These are phyloP conservation scores for Atta colombica DNA, from an alignment of 1,140 invertebrate genomes.

Conservation along the genomic window DNA sequence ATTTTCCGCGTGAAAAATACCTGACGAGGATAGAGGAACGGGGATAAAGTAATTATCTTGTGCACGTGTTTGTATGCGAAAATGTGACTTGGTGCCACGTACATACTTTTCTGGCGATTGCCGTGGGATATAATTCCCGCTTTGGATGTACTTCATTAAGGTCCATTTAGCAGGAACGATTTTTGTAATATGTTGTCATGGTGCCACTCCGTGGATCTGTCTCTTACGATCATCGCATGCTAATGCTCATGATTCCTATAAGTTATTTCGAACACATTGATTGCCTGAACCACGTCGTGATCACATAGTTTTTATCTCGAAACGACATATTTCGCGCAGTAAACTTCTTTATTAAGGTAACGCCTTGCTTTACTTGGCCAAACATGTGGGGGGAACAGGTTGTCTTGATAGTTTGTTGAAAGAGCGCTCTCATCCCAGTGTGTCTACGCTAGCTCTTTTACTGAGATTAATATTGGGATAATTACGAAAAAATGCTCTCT, in stretches of 20 bases:
- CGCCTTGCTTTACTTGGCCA: slow-evolving; percentile 7
- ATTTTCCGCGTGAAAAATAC: slow-evolving; percentile 57
- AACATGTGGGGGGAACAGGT: slow-evolving; percentile 50
- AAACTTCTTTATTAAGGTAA: slow-evolving; percentile 60
- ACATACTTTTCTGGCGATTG: slow-evolving; percentile 28
- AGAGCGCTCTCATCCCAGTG: neutral
- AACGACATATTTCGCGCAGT: slow-evolving; percentile 12
- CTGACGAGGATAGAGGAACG: slow-evolving; percentile 9
- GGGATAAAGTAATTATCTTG: slow-evolving; percentile 48
- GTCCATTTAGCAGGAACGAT: slow-evolving; percentile 21
- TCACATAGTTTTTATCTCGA: neutral
- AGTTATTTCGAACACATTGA: slow-evolving; percentile 27
- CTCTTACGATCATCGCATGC: neutral
- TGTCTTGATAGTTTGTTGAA: slow-evolving; percentile 39
- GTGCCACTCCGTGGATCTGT: neutral
- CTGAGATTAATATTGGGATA: slow-evolving; percentile 59
- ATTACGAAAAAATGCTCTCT: slow-evolving; percentile 45
- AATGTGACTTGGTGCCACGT: neutral
- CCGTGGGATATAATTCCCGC: slow-evolving; percentile 21
- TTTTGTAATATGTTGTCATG: slow-evolving; percentile 12
- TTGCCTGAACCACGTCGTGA: neutral
- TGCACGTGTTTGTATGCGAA: slow-evolving; percentile 8
- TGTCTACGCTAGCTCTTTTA: slow-evolving; percentile 36
- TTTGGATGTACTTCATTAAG: slow-evolving; percentile 54
- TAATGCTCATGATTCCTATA: neutral